These are phyloP conservation scores for Saturnia japonica DNA, from an alignment of 2,888 invertebrate genomes.

Conservation along the genomic window DNA sequence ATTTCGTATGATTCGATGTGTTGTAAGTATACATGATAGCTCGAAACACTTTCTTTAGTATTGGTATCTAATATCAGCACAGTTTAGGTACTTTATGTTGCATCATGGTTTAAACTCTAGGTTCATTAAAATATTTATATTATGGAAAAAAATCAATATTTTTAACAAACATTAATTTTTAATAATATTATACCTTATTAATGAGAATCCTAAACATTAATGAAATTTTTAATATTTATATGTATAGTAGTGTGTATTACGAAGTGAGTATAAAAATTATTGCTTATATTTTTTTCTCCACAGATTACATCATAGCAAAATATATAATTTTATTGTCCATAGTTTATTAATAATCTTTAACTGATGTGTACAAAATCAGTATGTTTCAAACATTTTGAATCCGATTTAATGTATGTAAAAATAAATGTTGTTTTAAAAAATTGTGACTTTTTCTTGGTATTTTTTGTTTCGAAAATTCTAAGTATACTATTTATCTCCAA, in stretches of 20 bases:
- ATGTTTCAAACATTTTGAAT: slow-evolving; percentile 82
- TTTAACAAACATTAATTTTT: slow-evolving; percentile 77
- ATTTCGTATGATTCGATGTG: background rate
- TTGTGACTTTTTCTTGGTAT: slow-evolving; percentile 67
- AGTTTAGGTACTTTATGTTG: background rate
- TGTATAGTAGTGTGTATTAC: slow-evolving; percentile 40
- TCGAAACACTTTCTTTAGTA: background rate
- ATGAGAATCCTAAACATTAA: background rate
- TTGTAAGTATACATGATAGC: background rate
- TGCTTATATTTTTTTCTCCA: slow-evolving; percentile 59
- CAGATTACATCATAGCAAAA: slow-evolving; percentile 53
- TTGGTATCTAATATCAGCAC: background rate
- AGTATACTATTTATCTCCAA: too few relatives aligned
- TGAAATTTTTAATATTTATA: slow-evolving; percentile 50
- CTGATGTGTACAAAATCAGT: slow-evolving; percentile 81
- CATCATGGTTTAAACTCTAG: slow-evolving; percentile 34
- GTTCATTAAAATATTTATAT: slow-evolving; percentile 73
- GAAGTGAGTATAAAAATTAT: slow-evolving; percentile 25
- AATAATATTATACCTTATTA: slow-evolving; percentile 26
- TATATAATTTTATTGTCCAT: slow-evolving; percentile 72
- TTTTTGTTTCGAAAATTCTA: background rate
- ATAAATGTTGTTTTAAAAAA: slow-evolving; percentile 81
- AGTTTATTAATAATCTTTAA: slow-evolving; percentile 73
- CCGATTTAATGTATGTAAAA: slow-evolving; percentile 82
- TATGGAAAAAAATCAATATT: slow-evolving; percentile 68